Percentiles rank a stretch among this genome's conserved stretches.
These are phyloP conservation scores for Ariolimax columbianus DNA, from an alignment of 2,888 invertebrate species.

Conservation along the genomic window DNA sequence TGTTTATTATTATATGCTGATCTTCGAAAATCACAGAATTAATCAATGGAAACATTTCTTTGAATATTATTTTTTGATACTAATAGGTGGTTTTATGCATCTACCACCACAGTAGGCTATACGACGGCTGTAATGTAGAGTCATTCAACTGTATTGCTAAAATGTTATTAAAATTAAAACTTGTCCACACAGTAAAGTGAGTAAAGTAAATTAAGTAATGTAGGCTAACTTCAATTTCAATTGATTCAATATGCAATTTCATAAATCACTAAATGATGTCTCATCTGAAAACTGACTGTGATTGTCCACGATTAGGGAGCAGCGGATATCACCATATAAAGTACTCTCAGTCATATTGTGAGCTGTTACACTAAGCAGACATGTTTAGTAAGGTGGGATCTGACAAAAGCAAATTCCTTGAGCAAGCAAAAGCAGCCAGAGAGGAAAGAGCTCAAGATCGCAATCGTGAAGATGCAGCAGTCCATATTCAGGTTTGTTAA, in stretches of 20 bases:
- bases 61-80: background rate
- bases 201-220: no score
- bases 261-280: no score
- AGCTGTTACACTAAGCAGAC: background rate
- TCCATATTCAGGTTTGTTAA: conserved; percentile 71
- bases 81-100: background rate
- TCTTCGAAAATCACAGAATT: background rate
- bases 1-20: background rate
- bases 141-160: no score
- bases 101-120: background rate
- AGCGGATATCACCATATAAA: background rate
- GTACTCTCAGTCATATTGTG: background rate
- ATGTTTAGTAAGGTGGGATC: conserved; percentile 71
- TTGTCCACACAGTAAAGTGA: no score
- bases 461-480: conserved; percentile 82
- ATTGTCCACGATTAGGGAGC: background rate
- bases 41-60: background rate
- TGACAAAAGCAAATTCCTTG: conserved; percentile 83
- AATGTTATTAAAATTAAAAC: no score
- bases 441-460: conserved; percentile 93
- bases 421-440: conserved; percentile 93
- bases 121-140: no score
- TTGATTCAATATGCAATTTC: no score
- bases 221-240: no score
- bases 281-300: background rate